Evolutionary conservation across 2,113 vertebrate genomes (phyloP), one percentile per base, ranked within the genome.

Genomic region (Cairina moschata): DNA sequence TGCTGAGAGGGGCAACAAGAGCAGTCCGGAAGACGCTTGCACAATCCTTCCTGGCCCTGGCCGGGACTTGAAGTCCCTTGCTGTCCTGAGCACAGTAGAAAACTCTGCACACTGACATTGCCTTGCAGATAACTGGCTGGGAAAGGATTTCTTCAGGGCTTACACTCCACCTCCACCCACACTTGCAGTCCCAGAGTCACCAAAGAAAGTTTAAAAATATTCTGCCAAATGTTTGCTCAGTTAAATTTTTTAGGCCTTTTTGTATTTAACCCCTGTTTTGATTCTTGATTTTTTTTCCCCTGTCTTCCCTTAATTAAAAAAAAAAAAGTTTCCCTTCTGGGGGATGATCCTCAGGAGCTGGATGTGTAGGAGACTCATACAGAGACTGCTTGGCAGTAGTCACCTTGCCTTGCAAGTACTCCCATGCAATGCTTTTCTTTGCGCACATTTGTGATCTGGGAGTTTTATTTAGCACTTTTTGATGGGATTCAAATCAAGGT

Each of bases 171-270:
- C 81, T 94, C 91, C 91, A 85, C 94, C 97, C 94, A 94, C 83
- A 88, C 78, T 94, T 94, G 71, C 74, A 96, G 84, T 96, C 82
- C 86, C 94, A 96, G 83, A 93, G 76, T 93, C 94, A 97, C 96
- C 88, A 97, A 97, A 96, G 75, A 96, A 86, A 96, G 56, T 95
- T 97, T 94, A 86, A 96, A 97, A 95, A 96, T 96, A 88, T 6
- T 79, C 75, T 97, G 91, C 92, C 93, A 96, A 97, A 94, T 92
- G 84, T 93, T 97, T 96, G 38, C 68, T 96, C 71, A 74, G 86
- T 96, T 96, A 87, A 86, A 90, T 88, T 67, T 95, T 91, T 91
- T 42, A 76, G 74, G 13, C n/a, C 31, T 92, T 79, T 69, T 91
- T 82, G 40, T 86, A 32, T 88, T 90, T 93, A 90, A 95, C 86